phyloP scores from a whole-genome alignment of 1,140 invertebrate genomes.

The Drosophila ercepeae region DNA sequence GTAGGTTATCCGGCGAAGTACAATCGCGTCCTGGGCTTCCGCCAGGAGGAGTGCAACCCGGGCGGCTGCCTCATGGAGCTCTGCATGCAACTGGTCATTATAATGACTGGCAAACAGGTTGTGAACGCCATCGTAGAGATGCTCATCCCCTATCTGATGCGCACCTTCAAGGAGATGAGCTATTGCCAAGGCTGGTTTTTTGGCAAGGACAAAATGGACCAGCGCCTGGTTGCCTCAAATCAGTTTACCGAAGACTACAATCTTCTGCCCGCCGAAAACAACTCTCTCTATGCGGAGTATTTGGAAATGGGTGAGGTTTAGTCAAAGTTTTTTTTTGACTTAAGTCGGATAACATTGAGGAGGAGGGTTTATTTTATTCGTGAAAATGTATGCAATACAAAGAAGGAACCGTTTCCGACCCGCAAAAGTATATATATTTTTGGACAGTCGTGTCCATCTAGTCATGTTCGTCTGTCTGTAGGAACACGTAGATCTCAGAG shows the following conservation, averaged over 20 bases:
- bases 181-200: slow-evolving; percentile 59
- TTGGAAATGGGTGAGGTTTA: slow-evolving; percentile 91
- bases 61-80: slow-evolving; percentile 93
- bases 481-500: no score
- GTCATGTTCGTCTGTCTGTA: no score
- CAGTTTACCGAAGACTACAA: slow-evolving; percentile 93
- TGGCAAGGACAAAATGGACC: slow-evolving; percentile 51
- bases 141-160: slow-evolving; percentile 87
- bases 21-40: slow-evolving; percentile 87
- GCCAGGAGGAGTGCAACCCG: slow-evolving; percentile 88
- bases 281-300: slow-evolving; percentile 92
- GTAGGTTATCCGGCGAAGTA: slow-evolving; percentile 91
- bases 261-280: slow-evolving; percentile 87
- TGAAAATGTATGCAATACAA: no score
- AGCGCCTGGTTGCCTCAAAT: slow-evolving; percentile 83
- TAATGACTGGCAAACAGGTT: slow-evolving; percentile 94
- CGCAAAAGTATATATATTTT: no score
- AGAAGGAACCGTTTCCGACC: no score
- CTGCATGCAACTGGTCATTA: slow-evolving; percentile 92
- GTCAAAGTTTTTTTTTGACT: no score
- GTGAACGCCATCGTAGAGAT: slow-evolving; percentile 92
- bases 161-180: slow-evolving; percentile 53
- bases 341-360: no score
- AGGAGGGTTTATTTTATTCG: no score
- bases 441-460: no score